Conservation (phyloP, 1,140 invertebrate species). For the Caenorhabditis remanei region DNA sequence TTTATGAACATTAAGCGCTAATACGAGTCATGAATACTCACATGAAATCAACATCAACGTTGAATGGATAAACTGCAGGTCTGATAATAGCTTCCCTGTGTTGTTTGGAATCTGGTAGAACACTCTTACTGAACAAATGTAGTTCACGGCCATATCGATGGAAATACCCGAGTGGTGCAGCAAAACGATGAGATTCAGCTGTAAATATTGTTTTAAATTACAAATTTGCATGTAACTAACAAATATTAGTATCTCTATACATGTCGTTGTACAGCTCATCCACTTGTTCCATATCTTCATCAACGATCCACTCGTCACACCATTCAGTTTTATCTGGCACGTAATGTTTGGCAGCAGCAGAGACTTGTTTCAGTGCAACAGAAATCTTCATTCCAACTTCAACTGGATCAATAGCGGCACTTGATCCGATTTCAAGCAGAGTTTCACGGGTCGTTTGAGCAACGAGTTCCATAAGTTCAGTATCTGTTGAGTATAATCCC, state of each 20-base stretch:
- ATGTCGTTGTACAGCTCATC: neutral
- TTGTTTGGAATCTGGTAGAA: neutral
- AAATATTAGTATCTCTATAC: neutral
- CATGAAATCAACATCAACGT: slow-evolving; percentile 17
- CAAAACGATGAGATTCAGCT: neutral
- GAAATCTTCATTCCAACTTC: slow-evolving; percentile 2
- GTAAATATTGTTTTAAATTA: neutral
- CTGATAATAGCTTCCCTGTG: neutral
- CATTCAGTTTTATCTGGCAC: slow-evolving; percentile 8
- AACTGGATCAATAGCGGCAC: neutral
- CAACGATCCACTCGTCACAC: slow-evolving; percentile 2
- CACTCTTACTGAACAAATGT: neutral
- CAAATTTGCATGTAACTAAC: neutral
- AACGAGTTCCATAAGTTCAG: slow-evolving; percentile 21
- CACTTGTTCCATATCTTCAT: slow-evolving; percentile 11
- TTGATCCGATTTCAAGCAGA: neutral
- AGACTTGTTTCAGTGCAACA: neutral
- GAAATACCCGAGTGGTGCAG: neutral
- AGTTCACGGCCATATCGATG: slow-evolving; percentile 1
- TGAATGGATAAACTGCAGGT: slow-evolving; percentile 37
- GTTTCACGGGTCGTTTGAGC: slow-evolving; percentile 24
- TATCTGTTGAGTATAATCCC: neutral
- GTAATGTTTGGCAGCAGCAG: neutral
- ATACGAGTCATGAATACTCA: neutral
- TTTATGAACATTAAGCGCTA: neutral